These are phyloP conservation scores for Neolamprologus variostigma DNA, from an alignment of 2,113 vertebrate species.

Conservation along the genomic window DNA sequence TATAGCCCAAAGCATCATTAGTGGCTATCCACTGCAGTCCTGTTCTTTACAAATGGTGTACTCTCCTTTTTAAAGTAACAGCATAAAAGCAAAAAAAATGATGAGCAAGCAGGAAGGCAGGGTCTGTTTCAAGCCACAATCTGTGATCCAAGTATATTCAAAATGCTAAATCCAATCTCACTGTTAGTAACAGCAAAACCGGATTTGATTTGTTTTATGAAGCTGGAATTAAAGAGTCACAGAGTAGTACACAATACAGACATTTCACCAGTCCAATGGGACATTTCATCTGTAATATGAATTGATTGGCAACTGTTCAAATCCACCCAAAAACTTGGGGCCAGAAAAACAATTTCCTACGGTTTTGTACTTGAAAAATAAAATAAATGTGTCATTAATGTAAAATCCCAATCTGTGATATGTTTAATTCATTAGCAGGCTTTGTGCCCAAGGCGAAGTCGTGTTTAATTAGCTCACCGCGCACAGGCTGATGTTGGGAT, in stretches of 20 bases:
- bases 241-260: background rate
- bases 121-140: background rate
- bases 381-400: background rate
- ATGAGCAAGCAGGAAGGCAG: background rate
- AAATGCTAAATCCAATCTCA: background rate
- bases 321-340: background rate
- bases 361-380: background rate
- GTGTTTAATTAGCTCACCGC: background rate
- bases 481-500: background rate
- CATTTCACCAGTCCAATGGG: background rate
- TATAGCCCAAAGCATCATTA: background rate
- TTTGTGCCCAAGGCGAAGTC: background rate
- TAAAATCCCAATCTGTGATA: background rate
- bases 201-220: background rate
- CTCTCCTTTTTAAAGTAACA: background rate
- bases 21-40: background rate
- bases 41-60: background rate
- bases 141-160: background rate
- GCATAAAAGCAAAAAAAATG: background rate
- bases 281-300: background rate
- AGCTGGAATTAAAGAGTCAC: background rate
- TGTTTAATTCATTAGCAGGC: background rate
- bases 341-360: background rate
- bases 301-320: background rate
- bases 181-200: background rate